Evolutionary conservation across 2,888 invertebrate genomes (phyloP).

Genomic region (Sarcophaga rosellei): DNA sequence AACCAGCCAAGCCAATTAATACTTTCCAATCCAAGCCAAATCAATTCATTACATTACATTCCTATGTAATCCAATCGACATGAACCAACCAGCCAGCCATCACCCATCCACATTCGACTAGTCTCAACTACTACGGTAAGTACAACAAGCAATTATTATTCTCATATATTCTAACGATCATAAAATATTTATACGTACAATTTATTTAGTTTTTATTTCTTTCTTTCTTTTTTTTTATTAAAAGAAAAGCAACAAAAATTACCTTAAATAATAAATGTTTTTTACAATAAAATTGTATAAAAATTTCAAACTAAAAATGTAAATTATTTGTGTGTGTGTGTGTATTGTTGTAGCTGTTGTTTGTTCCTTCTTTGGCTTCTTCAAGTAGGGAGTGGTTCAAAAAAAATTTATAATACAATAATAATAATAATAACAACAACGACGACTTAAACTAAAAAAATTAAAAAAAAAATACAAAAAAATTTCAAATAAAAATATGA

Average conservation of each 20-base stretch:
- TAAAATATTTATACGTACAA: constrained; percentile 47
- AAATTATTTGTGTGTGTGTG: constrained; percentile 36
- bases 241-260: background rate
- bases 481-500: constrained; percentile 35
- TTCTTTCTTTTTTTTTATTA: too few species aligned
- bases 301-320: constrained; percentile 68
- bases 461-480: background rate
- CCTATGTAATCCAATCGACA: too few species aligned
- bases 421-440: constrained; percentile 31
- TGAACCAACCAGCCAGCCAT: too few species aligned
- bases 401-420: constrained; percentile 60
- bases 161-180: constrained; percentile 19
- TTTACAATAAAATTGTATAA: constrained; percentile 43
- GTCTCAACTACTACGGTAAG: too few species aligned
- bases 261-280: background rate
- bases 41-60: too few species aligned
- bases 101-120: too few species aligned
- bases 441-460: constrained; percentile 34
- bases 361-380: constrained; percentile 31
- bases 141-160: too few species aligned
- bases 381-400: constrained; percentile 71
- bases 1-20: too few species aligned
- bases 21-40: too few species aligned
- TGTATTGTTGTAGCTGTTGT: background rate
- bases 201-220: too few species aligned